A percentile compares a stretch with the other conserved stretches of the same genome.
These are phyloP conservation scores for Protonibea diacanthus DNA, from an alignment of 2,797 vertebrate genomes.

Conservation along the genomic window DNA sequence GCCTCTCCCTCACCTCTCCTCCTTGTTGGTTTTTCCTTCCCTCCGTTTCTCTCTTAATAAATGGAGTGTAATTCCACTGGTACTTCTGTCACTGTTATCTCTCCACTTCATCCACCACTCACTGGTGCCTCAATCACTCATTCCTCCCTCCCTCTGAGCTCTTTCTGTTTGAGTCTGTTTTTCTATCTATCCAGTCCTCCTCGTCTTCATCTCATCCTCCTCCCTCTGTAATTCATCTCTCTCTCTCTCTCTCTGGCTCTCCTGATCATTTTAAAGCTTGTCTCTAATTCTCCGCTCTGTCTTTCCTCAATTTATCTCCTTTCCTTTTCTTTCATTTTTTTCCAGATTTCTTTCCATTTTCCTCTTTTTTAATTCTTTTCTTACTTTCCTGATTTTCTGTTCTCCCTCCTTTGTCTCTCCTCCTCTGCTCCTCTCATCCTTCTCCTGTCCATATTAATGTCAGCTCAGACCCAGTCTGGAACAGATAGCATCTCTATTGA, in stretches of 20 bases:
- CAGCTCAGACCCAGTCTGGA: constrained; percentile 48
- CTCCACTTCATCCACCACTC: constrained; percentile 45
- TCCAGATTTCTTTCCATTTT: background rate
- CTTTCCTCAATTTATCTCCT: background rate
- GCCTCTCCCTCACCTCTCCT: constrained; percentile 1
- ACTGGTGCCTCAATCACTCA: constrained; percentile 35
- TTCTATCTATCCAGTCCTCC: constrained; percentile 19
- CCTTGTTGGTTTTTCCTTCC: background rate
- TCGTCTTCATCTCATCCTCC: constrained; percentile 18
- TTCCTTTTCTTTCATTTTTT: background rate
- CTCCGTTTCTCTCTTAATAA: constrained; percentile 24
- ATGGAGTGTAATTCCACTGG: constrained; percentile 31
- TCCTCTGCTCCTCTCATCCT: constrained; percentile 4
- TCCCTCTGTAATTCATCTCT: constrained; percentile 22
- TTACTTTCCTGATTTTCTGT: background rate
- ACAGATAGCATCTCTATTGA: constrained; percentile 76
- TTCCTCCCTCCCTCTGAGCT: background rate
- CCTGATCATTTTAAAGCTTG: background rate
- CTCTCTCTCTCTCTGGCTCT: background rate
- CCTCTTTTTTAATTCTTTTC: background rate
- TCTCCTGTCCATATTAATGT: constrained; percentile 32
- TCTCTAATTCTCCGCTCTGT: background rate
- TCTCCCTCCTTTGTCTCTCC: constrained; percentile 16
- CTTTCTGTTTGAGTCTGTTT: background rate
- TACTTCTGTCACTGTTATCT: constrained; percentile 48